Evolutionary conservation across 2,113 vertebrate species (phyloP), one percentile per base, ranked within the genome.

Genomic region (Gavialis gangeticus): DNA sequence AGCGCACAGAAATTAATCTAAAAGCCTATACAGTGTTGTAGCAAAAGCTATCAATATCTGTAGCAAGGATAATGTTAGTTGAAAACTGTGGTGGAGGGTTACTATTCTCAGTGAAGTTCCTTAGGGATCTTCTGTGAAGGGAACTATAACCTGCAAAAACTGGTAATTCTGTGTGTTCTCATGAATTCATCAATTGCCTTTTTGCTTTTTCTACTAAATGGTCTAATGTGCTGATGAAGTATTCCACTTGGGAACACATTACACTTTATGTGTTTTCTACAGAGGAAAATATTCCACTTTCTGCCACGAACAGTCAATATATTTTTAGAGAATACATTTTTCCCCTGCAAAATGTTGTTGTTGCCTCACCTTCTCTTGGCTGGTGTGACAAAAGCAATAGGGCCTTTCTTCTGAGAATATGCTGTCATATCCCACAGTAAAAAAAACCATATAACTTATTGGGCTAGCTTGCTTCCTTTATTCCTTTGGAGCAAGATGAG

Each of bases 391-490:
- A 46, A 3, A 64, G 6, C 34, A 25, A 18, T n/a, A 25, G 12
- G 55, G 17, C 2, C n/a, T 6, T 7, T 46, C 1, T 0, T 84
- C 37, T 3, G 64, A 28, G 75, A 2, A 15, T n/a, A 25, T 2
- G 4, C 12, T n/a, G 34, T n/a, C 37, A 12, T n/a, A 85, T 5
- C 14, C 22, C 14, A 75, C 1, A 24, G 12, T 76, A 57, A 64
- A 55, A 21, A 86, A 67, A 0, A 57, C 30, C 5, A 37, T 6
- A 37, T 37, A 37, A 37, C 37, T 60, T 87, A 54, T 10, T 85
- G 69, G 81, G 30, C 5, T 12, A 79, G 17, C 37, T 54, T 79
- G 63, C 58, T 63, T 84, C 1, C 11, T 34, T 6, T 71, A 21
- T 7, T 79, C 62, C 22, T 1, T 5, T 15, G 3, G 16, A 90